Evolutionary conservation across 92 coral and sea anemone species (phyloP).

Genomic region (Micromussa lordhowensis): DNA sequence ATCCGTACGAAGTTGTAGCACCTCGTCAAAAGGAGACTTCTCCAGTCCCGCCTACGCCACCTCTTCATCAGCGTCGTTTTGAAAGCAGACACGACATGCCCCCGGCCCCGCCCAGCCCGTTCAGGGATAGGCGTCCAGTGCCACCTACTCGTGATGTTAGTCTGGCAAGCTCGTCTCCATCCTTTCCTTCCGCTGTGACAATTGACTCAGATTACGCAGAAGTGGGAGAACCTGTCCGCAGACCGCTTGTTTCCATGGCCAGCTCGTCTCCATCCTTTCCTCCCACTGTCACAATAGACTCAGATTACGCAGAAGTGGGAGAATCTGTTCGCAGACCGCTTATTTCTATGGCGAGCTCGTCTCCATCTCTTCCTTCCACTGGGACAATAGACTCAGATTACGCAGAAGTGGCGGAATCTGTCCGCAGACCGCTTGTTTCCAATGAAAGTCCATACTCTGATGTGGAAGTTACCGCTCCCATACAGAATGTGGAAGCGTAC

Average conservation of each 20-base stretch:
- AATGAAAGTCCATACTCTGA: slow-evolving; percentile 54
- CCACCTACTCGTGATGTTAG: slow-evolving; percentile 20
- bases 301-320: too few relatives aligned
- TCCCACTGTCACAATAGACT: too few relatives aligned
- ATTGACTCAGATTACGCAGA: too few relatives aligned
- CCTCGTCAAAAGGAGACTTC: slow-evolving; percentile 45
- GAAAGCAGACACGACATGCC: slow-evolving; percentile 35
- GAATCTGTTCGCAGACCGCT: too few relatives aligned
- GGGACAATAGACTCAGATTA: background rate
- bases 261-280: too few relatives aligned
- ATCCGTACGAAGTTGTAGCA: slow-evolving; percentile 64
- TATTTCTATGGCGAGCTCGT: too few relatives aligned
- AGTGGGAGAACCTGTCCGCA: too few relatives aligned
- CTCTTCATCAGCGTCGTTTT: slow-evolving; percentile 5
- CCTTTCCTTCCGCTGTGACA: too few relatives aligned
- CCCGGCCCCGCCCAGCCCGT: slow-evolving; percentile 45
- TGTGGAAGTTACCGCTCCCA: background rate
- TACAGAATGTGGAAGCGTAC: slow-evolving; percentile 18
- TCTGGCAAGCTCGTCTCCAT: background rate
- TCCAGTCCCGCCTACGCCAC: slow-evolving; percentile 32
- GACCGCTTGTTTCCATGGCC: too few relatives aligned
- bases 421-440: background rate
- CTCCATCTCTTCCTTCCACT: background rate
- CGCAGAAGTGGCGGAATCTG: background rate
- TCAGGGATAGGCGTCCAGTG: slow-evolving; percentile 24